Evolutionary conservation across 2,888 invertebrate species (phyloP), one percentile per base, ranked within the genome.

Genomic region (Lagria hirta): DNA sequence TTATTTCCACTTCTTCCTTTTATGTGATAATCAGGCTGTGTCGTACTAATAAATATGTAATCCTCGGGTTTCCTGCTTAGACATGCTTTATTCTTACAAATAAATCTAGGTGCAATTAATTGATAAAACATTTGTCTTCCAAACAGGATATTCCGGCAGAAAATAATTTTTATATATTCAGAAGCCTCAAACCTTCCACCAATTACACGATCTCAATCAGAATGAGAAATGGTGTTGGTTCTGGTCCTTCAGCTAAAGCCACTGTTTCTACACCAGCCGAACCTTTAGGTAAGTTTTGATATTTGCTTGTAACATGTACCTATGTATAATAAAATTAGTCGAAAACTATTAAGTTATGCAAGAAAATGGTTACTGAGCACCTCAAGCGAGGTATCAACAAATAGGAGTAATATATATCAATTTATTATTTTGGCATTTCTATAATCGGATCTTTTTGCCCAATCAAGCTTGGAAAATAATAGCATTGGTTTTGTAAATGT

Each of bases 191-290:
- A 33, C 81, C 89, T 0, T 78, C 80, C 13, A 79, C 80, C 12
- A 84, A 84, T 60, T 93, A 91, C 64, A 81, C 81, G 3, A 78
- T 92, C n/a, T 81, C 83, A 7, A 78, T 92, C 12, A 79, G 84
- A 2, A 89, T 90, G 83, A 76, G 85, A 51, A 92, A 92, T 64
- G 79, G 79, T 1, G 80, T 83, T 16, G 92, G 92, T 2, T 83
- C 85, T 58, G 90, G 93, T 2, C 91, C 91, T 0, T 71, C 79
- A 3, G 82, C 83, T 1, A 73, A 73, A 35, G 78, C 79, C 5
- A 73, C 74, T 35, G 80, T 88, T 7, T 77, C 80, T 3, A 90
- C 89, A 1, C 82, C 83, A 2, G 75, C 81, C 4, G 75, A 81
- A 67, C 79, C 82, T 23, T 76, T 77, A 55, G 80, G 85, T 86